Evolutionary conservation across 1,140 invertebrate species (phyloP).

Genomic region (Drosophila persimilis): DNA sequence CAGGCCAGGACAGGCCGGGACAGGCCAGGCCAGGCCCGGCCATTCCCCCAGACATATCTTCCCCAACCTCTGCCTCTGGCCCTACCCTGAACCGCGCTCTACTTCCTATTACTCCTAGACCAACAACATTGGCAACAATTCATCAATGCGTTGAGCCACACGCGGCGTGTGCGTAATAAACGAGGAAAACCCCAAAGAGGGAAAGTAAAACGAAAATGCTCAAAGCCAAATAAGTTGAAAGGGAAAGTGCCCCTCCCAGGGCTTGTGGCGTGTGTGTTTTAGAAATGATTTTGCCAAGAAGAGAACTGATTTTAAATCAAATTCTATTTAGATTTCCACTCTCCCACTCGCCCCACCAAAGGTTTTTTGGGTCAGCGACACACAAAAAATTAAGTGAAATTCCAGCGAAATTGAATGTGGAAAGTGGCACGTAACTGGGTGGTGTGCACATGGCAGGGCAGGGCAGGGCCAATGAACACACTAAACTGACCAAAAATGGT

Average conservation of each 20-base stretch:
- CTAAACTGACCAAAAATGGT: slow-evolving; percentile 54
- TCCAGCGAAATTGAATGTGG: slow-evolving; percentile 35
- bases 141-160: slow-evolving; percentile 67
- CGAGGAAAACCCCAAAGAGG: slow-evolving; percentile 5
- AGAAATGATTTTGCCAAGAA: slow-evolving; percentile 15
- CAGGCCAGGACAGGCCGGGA: no score
- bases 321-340: slow-evolving; percentile 37
- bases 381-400: slow-evolving; percentile 45
- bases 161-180: slow-evolving; percentile 73
- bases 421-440: no score
- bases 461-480: slow-evolving; percentile 8
- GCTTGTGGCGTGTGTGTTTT: slow-evolving; percentile 5
- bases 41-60: slow-evolving; percentile 1
- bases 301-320: slow-evolving; percentile 39
- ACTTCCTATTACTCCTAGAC: neutral
- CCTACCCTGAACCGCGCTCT: neutral
- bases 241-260: neutral
- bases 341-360: neutral
- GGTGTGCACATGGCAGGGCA: neutral
- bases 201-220: slow-evolving; percentile 17
- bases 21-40: neutral
- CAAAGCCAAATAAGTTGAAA: slow-evolving; percentile 14
- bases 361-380: neutral
- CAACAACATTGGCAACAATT: slow-evolving; percentile 58
- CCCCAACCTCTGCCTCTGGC: neutral